Conservation (phyloP, 2,888 invertebrate genomes). For the Operophtera brumata region DNA sequence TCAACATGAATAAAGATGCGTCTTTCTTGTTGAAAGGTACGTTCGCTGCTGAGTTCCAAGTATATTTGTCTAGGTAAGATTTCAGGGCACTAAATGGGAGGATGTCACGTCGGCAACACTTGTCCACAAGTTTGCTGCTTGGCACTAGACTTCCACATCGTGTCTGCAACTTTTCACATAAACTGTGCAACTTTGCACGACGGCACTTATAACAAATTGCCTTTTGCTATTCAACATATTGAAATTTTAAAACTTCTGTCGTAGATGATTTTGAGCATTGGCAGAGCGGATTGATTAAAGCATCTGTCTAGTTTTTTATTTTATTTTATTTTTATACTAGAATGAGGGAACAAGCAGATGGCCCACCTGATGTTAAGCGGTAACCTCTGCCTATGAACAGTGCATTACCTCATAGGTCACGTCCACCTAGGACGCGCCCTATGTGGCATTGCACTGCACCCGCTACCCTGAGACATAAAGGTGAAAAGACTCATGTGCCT, state of each 20-base stretch:
- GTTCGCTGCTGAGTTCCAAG: conserved; percentile 36
- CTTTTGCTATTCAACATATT: conserved; percentile 63
- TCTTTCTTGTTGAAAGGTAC: conserved; percentile 27
- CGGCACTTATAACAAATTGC: conserved; percentile 64
- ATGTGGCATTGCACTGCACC: too few relatives aligned
- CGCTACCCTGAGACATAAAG: too few relatives aligned
- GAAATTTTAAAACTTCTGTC: conserved; percentile 46
- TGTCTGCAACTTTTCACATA: conserved; percentile 75
- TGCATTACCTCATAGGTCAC: too few relatives aligned
- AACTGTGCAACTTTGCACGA: conserved; percentile 68
- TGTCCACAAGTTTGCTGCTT: conserved; percentile 63
- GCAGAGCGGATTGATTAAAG: not conserved
- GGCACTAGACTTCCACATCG: conserved; percentile 53
- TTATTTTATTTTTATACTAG: too few relatives aligned
- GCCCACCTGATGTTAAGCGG: too few relatives aligned
- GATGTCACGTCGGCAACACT: conserved; percentile 71
- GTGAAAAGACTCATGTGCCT: too few relatives aligned
- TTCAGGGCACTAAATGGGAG: conserved; percentile 50
- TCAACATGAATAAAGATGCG: conserved; percentile 36
- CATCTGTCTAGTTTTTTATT: too few relatives aligned
- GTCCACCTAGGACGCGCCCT: too few relatives aligned
- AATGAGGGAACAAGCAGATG: too few relatives aligned
- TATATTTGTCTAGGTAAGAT: conserved; percentile 52
- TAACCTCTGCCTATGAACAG: too few relatives aligned
- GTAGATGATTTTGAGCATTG: conserved; percentile 12